A percentile compares a stretch with the other conserved stretches of the same genome.
Conservation (phyloP, 1,140 invertebrate genomes). For the Lucilia cuprina region DNA sequence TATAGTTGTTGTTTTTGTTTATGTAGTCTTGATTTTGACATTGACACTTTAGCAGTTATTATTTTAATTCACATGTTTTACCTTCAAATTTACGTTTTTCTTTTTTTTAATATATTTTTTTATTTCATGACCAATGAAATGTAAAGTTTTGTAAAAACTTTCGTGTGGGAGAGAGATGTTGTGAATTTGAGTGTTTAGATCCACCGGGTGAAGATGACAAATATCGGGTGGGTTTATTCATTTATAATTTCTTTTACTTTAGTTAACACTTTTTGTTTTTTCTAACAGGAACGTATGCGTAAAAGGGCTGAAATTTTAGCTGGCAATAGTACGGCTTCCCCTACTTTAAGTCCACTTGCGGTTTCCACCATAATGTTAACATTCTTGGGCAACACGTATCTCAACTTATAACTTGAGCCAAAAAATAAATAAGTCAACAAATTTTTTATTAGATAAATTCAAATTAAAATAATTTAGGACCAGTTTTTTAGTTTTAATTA, state of each 20-base stretch:
- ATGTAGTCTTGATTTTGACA: background rate
- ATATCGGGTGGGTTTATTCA: slow-evolving; percentile 62
- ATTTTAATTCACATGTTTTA: background rate
- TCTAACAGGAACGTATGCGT: slow-evolving; percentile 63
- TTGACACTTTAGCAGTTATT: background rate
- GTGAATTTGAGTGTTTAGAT: slow-evolving; percentile 79
- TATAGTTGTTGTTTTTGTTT: too few relatives aligned
- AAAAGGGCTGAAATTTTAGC: slow-evolving; percentile 67
- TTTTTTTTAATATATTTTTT: too few relatives aligned
- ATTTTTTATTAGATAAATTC: slow-evolving; percentile 22
- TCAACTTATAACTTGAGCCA: slow-evolving; percentile 59
- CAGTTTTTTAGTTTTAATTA: slow-evolving; percentile 13
- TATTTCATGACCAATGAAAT: background rate
- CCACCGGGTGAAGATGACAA: slow-evolving; percentile 69
- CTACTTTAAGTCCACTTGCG: slow-evolving; percentile 48
- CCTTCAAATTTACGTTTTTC: background rate
- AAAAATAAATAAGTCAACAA: background rate
- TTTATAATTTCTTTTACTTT: background rate
- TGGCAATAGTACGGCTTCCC: slow-evolving; percentile 66
- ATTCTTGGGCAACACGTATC: slow-evolving; percentile 52
- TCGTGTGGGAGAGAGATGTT: slow-evolving; percentile 76
- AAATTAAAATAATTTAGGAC: slow-evolving; percentile 12
- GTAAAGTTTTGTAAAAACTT: slow-evolving; percentile 77
- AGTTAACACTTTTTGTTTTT: background rate
- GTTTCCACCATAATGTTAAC: slow-evolving; percentile 59